Conservation (phyloP, 1,140 invertebrate genomes). For the Plectrocnemia conspersa region DNA sequence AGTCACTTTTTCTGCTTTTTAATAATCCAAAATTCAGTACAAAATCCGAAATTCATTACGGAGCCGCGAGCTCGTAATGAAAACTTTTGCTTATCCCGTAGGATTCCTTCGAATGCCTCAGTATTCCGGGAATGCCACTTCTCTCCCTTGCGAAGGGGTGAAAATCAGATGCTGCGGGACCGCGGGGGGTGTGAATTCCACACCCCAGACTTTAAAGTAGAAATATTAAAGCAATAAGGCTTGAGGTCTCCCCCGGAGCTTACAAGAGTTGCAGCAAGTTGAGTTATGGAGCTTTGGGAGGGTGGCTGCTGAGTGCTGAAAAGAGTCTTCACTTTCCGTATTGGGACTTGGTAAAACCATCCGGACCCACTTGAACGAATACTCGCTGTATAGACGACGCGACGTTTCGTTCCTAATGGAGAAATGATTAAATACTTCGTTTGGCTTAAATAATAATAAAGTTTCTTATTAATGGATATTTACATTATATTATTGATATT, state of each 20-base stretch:
- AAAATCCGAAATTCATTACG: conserved; percentile 21
- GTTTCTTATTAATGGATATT: not conserved
- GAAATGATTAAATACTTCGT: not conserved
- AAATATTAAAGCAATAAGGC: conserved; percentile 37
- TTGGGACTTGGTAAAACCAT: conserved; percentile 18
- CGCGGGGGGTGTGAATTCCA: conserved; percentile 22
- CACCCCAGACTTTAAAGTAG: conserved; percentile 35
- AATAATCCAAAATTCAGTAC: not conserved
- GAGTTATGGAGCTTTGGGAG: conserved; percentile 35
- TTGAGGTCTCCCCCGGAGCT: conserved; percentile 35
- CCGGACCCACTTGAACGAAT: conserved; percentile 25
- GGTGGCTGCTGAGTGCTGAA: conserved; percentile 24
- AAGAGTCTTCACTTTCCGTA: conserved; percentile 21
- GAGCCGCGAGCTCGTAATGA: conserved; percentile 24
- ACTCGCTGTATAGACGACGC: too few relatives aligned
- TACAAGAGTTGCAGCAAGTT: conserved; percentile 35
- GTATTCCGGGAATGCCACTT: conserved; percentile 22
- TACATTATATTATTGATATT: too few relatives aligned
- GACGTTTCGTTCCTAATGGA: not conserved
- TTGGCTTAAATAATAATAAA: not conserved
- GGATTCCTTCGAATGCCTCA: conserved; percentile 14
- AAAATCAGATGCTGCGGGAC: conserved; percentile 26
- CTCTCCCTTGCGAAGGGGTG: conserved; percentile 18
- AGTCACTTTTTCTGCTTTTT: conserved; percentile 4
- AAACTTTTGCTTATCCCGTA: conserved; percentile 28